Evolutionary conservation across 1,140 invertebrate species (phyloP), one percentile per base, ranked within the genome.

Genomic region (Cydia strobilella): DNA sequence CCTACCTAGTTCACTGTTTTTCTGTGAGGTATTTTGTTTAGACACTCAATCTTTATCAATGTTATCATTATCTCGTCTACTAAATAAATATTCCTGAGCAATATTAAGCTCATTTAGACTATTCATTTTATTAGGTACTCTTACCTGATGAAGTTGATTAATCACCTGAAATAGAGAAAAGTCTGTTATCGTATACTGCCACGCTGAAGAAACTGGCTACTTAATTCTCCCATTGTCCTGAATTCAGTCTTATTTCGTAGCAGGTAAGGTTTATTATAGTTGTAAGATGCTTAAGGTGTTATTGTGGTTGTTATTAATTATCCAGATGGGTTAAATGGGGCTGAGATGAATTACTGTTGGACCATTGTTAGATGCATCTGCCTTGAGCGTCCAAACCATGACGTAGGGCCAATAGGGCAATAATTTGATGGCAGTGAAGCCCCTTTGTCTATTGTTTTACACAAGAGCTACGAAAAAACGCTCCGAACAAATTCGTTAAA

Each of bases 61-160:
- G 35, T 59, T 31, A 31, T 31, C 25, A 65, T 65, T n/a, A 7
- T n/a, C 63, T 35, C 59, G 59, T 5, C 20, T 65, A 31, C 27
- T 65, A 20, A 59, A 59, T 18, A 23, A 59, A 59, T 59, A 59
- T 59, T 12, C 20, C 18, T 12, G 7, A 59, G 7, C 54, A 59
- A 59, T 59, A 59, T 59, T 23, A 59, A 59, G 20, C 54, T 59
- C 54, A 59, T 59, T 59, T 59, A 59, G 54, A 59, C 65, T 69
- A 69, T 69, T 69, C 65, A 69, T 69, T 69, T 69, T 69, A 69
- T 69, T 42, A 42, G 39, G 39, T 42, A 69, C 31, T 18, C 65
- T 31, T 66, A 69, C 65, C 65, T 69, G 65, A 69, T 69, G 65
- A 69, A 69, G 31, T 69, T 69, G 65, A 69, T 69, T 69, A 69